Conservation (phyloP, 2,113 vertebrate genomes). For the Rhea americana region DNA sequence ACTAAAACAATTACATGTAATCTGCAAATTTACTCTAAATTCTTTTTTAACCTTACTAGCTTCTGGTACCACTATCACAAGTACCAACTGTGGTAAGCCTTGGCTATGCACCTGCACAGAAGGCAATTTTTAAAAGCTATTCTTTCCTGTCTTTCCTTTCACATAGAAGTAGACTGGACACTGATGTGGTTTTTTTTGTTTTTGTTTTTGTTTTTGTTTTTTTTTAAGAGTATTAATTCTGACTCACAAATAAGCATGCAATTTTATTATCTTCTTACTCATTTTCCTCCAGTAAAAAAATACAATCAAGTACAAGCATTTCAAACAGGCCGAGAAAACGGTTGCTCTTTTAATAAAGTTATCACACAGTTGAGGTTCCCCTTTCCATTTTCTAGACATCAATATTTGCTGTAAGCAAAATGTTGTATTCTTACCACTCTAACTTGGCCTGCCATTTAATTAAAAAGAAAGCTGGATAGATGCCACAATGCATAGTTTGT, state of each 20-base stretch:
- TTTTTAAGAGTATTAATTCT: not conserved
- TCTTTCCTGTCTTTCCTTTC: not conserved
- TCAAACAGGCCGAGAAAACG: not conserved
- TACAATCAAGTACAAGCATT: not conserved
- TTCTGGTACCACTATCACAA: not conserved
- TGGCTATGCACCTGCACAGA: not conserved
- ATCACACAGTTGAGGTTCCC: not conserved
- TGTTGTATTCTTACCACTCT: not conserved
- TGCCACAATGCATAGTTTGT: not conserved
- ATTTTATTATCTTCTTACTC: not conserved
- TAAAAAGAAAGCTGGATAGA: not conserved
- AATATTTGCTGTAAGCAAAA: not conserved
- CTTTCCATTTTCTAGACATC: not conserved
- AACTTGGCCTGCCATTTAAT: not conserved
- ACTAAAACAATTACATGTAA: not conserved
- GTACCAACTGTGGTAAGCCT: not conserved
- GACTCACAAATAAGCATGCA: not conserved
- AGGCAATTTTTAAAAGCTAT: not conserved
- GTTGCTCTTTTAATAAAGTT: not conserved
- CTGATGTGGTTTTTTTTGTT: no score
- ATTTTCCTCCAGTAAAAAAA: not conserved
- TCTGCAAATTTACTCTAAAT: not conserved
- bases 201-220: no score
- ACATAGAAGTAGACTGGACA: not conserved
- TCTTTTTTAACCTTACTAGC: not conserved